Evolutionary conservation across 2,888 invertebrate genomes (phyloP), one percentile per base, ranked within the genome.

Genomic region (Baronia brevicornis): DNA sequence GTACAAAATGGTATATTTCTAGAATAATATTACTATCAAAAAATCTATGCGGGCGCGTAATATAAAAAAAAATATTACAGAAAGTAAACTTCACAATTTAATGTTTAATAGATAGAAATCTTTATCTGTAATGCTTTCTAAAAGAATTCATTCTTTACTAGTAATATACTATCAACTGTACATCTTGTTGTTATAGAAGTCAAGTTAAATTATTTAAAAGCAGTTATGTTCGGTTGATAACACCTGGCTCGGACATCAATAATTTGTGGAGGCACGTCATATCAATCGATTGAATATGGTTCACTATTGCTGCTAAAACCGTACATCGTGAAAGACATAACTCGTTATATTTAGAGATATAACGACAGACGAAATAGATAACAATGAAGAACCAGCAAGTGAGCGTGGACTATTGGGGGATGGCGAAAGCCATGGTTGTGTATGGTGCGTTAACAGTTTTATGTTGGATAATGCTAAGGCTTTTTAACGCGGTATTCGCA

Each of bases 321-420:
- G 34, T 37, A 53, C 23, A 28, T 17, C 36, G 24, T 26, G 17
- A 27, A 13, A 33, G 43, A 46, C 41, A 43, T 44, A 44, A 23
- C 15, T 29, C 8, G 10, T 36, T 9, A 21, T 17, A 7, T 19
- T 17, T 25, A 25, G 19, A n/a, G 4, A 27, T 25, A 6, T n/a
- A 17, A 19, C 6, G 25, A 9, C n/a, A 9, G 5, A 11, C 11
- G 19, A 5, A 27, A 8, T 10, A 8, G 4, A 20, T 12, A 24
- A 59, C 48, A 53, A 90, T 90, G 90, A 87, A 87, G 58, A 69
- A 86, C 41, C 90, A 91, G 64, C 86, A 90, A 84, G 89, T 91
- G 0, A 82, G 84, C 10, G 89, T 91, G 15, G 89, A 91, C 60
- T 85, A 88, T 41, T 87, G 88, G 84, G 86, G 87, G 39, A 91